A percentile compares a stretch with the other conserved stretches of the same genome.
Evolutionary conservation across 2,113 vertebrate genomes (phyloP).

Genomic region (Entelurus aequoreus): DNA sequence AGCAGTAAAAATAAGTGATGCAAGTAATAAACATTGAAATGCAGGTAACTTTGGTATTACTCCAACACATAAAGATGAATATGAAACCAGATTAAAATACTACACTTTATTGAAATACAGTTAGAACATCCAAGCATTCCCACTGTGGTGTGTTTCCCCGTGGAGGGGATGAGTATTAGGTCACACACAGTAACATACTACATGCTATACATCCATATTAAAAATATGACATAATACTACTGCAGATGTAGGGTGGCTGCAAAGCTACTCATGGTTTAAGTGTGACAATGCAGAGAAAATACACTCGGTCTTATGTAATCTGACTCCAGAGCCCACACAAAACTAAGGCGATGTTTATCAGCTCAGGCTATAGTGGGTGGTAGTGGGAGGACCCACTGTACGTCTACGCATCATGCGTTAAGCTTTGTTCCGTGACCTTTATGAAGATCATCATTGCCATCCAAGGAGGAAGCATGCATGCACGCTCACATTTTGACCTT

Average conservation of each 20-base stretch:
- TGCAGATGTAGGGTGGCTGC: not conserved
- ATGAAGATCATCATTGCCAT: constrained; percentile 9
- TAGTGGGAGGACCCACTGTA: not conserved
- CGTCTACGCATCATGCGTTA: not conserved
- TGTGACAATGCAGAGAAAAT: not conserved
- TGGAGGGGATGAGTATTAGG: not conserved
- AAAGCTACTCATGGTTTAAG: not conserved
- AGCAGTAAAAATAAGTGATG: no score
- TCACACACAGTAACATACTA: not conserved
- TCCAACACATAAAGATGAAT: no score
- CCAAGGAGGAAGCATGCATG: not conserved
- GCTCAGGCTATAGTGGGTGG: not conserved
- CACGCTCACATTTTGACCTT: constrained; percentile 7
- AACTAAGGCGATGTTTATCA: constrained; percentile 17
- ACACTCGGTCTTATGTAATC: constrained; percentile 4
- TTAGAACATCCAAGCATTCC: not conserved
- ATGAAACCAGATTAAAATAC: no score
- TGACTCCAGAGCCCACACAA: constrained; percentile 5
- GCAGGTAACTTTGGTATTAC: no score
- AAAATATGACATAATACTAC: not conserved
- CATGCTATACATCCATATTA: not conserved
- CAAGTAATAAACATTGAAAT: no score
- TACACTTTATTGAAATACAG: not conserved
- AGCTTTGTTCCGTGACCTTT: constrained; percentile 1
- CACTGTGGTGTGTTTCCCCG: not conserved